Evolutionary conservation across 2,888 invertebrate species (phyloP), one percentile per base, ranked within the genome.

Genomic region (Baccha elongata): DNA sequence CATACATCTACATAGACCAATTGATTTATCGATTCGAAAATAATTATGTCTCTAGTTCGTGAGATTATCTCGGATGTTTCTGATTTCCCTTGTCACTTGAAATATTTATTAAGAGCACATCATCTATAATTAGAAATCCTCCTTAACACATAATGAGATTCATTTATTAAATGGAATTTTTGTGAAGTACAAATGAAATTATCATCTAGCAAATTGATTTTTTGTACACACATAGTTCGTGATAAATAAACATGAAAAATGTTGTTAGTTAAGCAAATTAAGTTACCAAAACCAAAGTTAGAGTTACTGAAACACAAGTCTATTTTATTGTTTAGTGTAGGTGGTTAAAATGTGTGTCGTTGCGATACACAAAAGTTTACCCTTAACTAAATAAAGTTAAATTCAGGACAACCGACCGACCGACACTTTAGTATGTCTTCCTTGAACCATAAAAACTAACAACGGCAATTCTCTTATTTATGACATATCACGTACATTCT

Each of bases 331-430:
- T 40, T 58, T n/a, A n/a, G 40, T 11, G 55, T 58, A 23, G 55
- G 13, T 10, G 21, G 13, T 23, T 32, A 11, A 58, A 58, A 26
- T 40, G 40, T 58, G 40, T 23, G 29, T 15, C 4, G n/a, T n/a
- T n/a, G n/a, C n/a, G n/a, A n/a, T n/a, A n/a, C 15, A 40, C 37
- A 15, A 58, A 58, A 58, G 55, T 40, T 58, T 58, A 40, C 13
- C 40, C 23, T 37, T 8, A 15, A 23, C 55, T 35, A 37, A 40
- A 58, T 58, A 23, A 58, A 15, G 40, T 13, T 6, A 58, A 26
- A 23, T 26, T 40, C 23, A 40, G 40, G 23, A 4, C n/a, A n/a
- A n/a, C n/a, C n/a, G n/a, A n/a, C n/a, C n/a, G n/a, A n/a, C n/a
- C n/a, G n/a, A n/a, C 2, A 53, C 7, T 35, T 19, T 32, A 11